Base-by-base conservation (phyloP, 1,140 invertebrate species). In the Papilio glaucus region DNA sequence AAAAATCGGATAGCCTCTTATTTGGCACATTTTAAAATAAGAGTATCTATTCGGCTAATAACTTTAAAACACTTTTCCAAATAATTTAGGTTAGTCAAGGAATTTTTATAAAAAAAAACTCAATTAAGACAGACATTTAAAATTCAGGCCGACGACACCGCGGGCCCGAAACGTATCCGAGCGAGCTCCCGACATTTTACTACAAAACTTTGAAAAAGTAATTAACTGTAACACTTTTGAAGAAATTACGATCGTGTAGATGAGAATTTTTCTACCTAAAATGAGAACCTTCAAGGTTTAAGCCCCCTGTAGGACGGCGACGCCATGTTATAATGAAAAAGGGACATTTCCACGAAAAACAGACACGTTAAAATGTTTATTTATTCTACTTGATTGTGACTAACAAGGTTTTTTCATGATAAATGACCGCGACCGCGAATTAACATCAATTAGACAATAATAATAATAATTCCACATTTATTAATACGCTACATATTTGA, bases 121-220 rank as follows among this genome's bases (percentile, higher is more conserved):
- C 49, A 53, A 57, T 57, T 57, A 57, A 57, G 10, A 24, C 49
- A 10, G 21, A 24, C 49, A 57, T 57, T 57, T 57, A 57, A 57
- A 12, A 57, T 26, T 57, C 49, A 24, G 18, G 10, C 45, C 21
- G 49, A 24, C 49, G 49, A 57, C 49, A 26, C 49, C 24, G 29
- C 9, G 49, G 9, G 18, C 49, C 21, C 24, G 21, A 24, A 12
- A 57, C 21, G 49, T 57, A 57, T 57, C 5, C 21, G 18, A 49
- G 15, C 42, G 45, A 57, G 49, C 7, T 21, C 45, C n/a, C 18
- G 49, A 57, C 49, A 57, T 21, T 57, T 57, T 57, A 57, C 49
- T 24, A 57, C 49, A 9, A 12, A 57, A 57, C 21, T 57, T 57
- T 57, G 49, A 4, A 5, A 57, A 57, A 57, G 49, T 57, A 57